Evolutionary conservation across 2,113 vertebrate species (phyloP).

Genomic region (Aplodontia rufa): DNA sequence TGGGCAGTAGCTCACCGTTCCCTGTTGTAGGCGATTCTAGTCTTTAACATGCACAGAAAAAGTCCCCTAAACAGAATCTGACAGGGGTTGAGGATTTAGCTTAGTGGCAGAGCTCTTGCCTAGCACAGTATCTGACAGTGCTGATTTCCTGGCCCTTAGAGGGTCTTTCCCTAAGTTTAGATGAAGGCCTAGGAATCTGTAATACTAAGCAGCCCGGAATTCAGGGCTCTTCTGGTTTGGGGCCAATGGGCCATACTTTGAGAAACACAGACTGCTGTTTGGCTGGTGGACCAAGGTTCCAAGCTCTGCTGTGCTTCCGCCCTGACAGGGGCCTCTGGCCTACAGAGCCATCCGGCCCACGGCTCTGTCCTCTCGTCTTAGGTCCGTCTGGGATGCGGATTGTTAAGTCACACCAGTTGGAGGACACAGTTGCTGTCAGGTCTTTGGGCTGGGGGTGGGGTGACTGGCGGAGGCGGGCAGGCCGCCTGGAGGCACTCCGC

Average conservation of each 20-base stretch:
- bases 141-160: background rate
- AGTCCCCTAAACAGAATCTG: background rate
- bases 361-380: background rate
- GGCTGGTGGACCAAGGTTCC: background rate
- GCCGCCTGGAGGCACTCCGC: accelerated
- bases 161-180: background rate
- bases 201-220: background rate
- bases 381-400: background rate
- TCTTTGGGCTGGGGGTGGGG: background rate
- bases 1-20: background rate
- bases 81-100: no score
- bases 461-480: accelerated
- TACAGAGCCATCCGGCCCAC: background rate
- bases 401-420: background rate
- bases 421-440: background rate
- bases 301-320: accelerated
- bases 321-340: background rate
- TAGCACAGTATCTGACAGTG: background rate
- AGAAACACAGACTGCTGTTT: background rate
- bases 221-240: background rate
- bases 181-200: background rate
- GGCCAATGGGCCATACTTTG: no score
- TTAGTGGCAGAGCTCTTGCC: no score
- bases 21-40: background rate
- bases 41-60: background rate